Conservation (phyloP, 1,140 invertebrate genomes). For the Eumaeus atala region DNA sequence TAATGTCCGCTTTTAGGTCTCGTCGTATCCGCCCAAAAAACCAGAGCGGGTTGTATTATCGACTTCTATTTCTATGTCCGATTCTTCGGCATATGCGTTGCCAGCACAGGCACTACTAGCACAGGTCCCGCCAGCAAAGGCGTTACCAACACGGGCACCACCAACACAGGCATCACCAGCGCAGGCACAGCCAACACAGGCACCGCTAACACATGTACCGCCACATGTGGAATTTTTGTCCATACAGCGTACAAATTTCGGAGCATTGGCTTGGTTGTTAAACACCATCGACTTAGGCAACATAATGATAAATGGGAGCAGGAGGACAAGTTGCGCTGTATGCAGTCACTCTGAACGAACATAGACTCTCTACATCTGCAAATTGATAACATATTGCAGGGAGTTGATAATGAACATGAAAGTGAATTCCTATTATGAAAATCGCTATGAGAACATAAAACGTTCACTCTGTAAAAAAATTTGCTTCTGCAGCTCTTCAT, state of each 20-base stretch:
- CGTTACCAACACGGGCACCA: neutral
- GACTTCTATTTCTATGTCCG: neutral
- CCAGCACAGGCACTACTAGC: neutral
- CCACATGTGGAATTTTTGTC: slow-evolving; percentile 10
- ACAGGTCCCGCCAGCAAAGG: neutral
- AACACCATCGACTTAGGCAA: slow-evolving; percentile 12
- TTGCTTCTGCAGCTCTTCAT: slow-evolving; percentile 16
- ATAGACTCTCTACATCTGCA: no score
- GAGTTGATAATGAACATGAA: slow-evolving; percentile 16
- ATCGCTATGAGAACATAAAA: slow-evolving; percentile 17
- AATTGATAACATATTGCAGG: slow-evolving; percentile 18
- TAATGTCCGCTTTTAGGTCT: slow-evolving; percentile 4
- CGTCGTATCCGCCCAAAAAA: slow-evolving; percentile 2
- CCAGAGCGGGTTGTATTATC: neutral
- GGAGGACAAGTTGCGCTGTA: neutral
- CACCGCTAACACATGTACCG: no score
- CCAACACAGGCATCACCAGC: neutral
- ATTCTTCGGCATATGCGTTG: neutral
- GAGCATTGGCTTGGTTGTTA: slow-evolving; percentile 16
- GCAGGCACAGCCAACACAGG: neutral
- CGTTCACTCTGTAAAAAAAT: slow-evolving; percentile 13
- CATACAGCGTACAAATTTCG: slow-evolving; percentile 19
- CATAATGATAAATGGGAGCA: slow-evolving; percentile 21
- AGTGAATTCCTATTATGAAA: slow-evolving; percentile 17
- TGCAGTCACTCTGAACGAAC: neutral